Percentiles rank a stretch among this genome's conserved stretches.
Conservation (phyloP, 2,888 invertebrate genomes). For the Sicus ferrugineus region DNA sequence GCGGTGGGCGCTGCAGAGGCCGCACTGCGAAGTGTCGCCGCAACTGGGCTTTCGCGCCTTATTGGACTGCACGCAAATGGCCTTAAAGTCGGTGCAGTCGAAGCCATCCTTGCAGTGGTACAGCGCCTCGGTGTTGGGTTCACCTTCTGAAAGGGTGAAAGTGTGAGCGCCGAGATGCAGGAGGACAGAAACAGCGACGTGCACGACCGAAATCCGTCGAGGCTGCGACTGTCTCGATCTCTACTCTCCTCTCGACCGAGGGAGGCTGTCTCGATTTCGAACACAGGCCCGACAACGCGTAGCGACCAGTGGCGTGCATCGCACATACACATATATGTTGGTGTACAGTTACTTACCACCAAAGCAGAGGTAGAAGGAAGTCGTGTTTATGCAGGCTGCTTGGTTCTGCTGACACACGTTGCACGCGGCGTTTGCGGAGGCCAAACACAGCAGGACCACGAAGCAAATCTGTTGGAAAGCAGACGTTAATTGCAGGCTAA, state of each 20-base stretch:
- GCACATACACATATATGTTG: neutral
- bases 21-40: slow-evolving; percentile 57
- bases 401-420: slow-evolving; percentile 57
- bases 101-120: slow-evolving; percentile 56
- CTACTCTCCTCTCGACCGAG: no score
- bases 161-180: neutral
- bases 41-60: slow-evolving; percentile 53
- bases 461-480: neutral
- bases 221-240: no score
- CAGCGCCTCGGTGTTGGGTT: slow-evolving; percentile 48
- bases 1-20: slow-evolving; percentile 55
- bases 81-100: slow-evolving; percentile 52
- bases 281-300: no score
- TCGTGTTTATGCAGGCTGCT: slow-evolving; percentile 58
- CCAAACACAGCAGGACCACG: neutral
- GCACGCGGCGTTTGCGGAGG: slow-evolving; percentile 43
- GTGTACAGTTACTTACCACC: slow-evolving; percentile 46
- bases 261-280: no score
- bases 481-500: no score
- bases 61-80: slow-evolving; percentile 55
- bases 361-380: slow-evolving; percentile 57
- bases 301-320: neutral
- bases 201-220: no score
- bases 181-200: neutral
- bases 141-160: slow-evolving; percentile 41